Conservation (phyloP, 2,888 invertebrate species). For the Hirtodrosophila cameraria region DNA sequence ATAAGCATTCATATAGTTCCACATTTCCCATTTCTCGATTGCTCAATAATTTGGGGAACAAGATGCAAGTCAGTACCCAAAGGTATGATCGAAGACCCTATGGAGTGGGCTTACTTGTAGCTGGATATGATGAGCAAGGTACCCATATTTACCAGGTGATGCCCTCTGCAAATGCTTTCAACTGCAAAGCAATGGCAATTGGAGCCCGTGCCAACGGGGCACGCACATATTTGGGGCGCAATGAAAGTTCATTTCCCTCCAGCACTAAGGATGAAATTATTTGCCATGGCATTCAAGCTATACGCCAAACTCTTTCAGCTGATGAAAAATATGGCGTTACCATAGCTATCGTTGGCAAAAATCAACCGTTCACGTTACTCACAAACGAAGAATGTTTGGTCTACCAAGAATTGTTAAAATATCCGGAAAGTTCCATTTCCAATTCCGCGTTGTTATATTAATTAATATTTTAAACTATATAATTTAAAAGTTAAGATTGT, state of each 20-base stretch:
- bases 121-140: constrained; percentile 97
- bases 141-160: constrained; percentile 98
- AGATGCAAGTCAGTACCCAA: constrained; percentile 98
- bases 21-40: constrained; percentile 93
- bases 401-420: constrained; percentile 60
- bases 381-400: constrained; percentile 88
- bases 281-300: constrained; percentile 95
- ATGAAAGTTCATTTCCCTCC: constrained; percentile 89
- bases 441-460: no score
- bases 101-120: constrained; percentile 97
- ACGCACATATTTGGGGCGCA: constrained; percentile 98
- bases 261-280: constrained; percentile 93
- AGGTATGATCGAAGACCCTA: constrained; percentile 98
- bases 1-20: constrained; percentile 95
- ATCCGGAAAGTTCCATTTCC: no score
- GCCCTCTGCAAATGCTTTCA: constrained; percentile 98
- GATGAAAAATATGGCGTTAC: constrained; percentile 92
- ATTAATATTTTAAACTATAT: no score
- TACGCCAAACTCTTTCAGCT: constrained; percentile 96
- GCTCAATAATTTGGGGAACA: constrained; percentile 94
- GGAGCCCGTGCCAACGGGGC: constrained; percentile 98
- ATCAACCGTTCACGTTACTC: constrained; percentile 90
- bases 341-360: constrained; percentile 95
- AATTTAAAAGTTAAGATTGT: no score
- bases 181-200: constrained; percentile 99